These are phyloP conservation scores for Mythimna lalbum DNA, from an alignment of 2,888 invertebrate species.

Conservation along the genomic window DNA sequence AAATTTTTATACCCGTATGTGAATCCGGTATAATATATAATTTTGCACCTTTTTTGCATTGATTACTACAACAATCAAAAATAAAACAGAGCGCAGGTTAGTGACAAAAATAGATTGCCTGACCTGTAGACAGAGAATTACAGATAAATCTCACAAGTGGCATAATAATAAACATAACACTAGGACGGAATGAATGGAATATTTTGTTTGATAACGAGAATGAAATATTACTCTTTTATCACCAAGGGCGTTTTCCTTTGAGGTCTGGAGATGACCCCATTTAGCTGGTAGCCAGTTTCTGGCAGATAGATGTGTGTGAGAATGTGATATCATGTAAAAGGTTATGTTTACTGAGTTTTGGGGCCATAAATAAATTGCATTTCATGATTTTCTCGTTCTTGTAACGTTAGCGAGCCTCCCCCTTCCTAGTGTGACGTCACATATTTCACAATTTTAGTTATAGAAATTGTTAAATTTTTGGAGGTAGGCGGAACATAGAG, in stretches of 20 bases:
- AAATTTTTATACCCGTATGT: too few species aligned
- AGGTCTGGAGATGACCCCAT: constrained; percentile 3
- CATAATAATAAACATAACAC: constrained; percentile 38
- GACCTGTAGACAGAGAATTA: constrained; percentile 11
- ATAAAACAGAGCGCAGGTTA: not conserved
- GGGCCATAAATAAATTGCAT: too few species aligned
- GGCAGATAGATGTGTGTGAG: not conserved
- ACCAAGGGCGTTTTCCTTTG: constrained; percentile 52
- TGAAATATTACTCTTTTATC: constrained; percentile 47
- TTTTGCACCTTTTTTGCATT: too few species aligned
- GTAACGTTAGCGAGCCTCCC: too few species aligned
- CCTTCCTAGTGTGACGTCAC: too few species aligned
- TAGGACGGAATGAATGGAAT: constrained; percentile 49
- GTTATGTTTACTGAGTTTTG: constrained; percentile 9
- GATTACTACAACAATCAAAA: too few species aligned
- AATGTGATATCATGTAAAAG: constrained; percentile 11
- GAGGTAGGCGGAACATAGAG: too few species aligned
- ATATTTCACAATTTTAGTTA: too few species aligned
- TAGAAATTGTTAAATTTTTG: too few species aligned
- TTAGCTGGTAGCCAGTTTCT: constrained; percentile 9
- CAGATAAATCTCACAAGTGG: constrained; percentile 18
- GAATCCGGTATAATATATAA: too few species aligned
- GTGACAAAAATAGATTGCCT: not conserved
- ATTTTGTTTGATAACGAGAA: constrained; percentile 42
- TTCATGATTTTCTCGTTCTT: too few species aligned